Evolutionary conservation across 2,888 invertebrate species (phyloP).

Genomic region (Orthonevra nobilis): DNA sequence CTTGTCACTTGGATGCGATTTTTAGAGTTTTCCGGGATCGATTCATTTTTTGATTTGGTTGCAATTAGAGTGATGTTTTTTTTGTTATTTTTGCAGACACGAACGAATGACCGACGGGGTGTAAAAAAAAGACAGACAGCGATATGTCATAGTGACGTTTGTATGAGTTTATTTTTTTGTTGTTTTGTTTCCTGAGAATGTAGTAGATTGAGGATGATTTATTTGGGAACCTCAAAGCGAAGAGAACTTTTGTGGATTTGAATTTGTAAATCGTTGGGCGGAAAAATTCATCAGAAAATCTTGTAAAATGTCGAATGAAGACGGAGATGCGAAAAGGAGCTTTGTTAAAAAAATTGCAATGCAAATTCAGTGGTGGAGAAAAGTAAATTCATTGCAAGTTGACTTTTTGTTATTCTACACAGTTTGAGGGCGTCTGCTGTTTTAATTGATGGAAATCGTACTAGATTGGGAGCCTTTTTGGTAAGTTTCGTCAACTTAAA

Average conservation of each 20-base stretch:
- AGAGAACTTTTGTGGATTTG: no score
- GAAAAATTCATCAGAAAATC: no score
- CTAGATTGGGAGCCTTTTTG: not conserved
- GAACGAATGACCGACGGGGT: not conserved
- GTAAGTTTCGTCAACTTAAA: not conserved
- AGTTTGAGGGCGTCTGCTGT: not conserved
- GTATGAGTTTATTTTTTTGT: not conserved
- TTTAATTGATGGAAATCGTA: not conserved
- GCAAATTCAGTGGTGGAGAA: no score
- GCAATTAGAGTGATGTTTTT: not conserved
- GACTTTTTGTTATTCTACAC: no score
- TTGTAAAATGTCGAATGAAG: no score
- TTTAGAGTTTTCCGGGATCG: no score
- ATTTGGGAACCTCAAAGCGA: not conserved
- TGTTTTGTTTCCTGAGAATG: not conserved
- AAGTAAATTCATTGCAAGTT: no score
- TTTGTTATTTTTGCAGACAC: conserved; percentile 15
- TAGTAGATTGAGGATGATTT: not conserved
- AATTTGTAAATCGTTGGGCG: no score
- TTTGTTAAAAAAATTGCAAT: no score
- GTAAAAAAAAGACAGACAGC: not conserved
- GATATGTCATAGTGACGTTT: conserved; percentile 29
- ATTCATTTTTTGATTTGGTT: no score
- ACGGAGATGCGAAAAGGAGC: no score
- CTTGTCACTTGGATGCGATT: no score